phyloP scores from a whole-genome alignment of 2,113 vertebrate genomes.

The Calypte anna region DNA sequence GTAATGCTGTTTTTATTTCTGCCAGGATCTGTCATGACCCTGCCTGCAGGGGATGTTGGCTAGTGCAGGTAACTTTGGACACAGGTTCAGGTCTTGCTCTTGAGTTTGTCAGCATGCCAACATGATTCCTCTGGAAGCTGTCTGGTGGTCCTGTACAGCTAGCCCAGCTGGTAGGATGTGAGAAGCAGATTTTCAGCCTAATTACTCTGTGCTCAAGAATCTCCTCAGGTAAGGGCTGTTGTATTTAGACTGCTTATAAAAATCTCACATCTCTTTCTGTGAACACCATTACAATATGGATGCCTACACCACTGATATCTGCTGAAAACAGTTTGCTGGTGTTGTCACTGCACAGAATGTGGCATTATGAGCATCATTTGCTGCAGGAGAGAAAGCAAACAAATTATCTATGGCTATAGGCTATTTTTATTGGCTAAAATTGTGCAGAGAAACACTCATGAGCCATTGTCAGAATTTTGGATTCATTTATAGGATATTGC shows the following conservation, averaged over 20 bases:
- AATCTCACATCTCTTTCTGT: background rate
- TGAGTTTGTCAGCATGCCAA: background rate
- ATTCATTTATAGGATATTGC: background rate
- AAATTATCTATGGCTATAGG: background rate
- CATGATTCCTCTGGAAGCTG: background rate
- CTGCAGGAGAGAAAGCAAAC: background rate
- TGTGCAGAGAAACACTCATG: background rate
- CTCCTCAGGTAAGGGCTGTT: background rate
- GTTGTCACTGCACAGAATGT: background rate
- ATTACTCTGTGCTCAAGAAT: background rate
- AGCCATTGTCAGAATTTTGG: background rate
- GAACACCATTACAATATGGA: background rate
- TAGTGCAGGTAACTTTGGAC: background rate
- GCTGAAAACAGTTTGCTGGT: background rate
- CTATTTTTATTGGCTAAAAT: accelerated
- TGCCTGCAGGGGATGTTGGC: background rate
- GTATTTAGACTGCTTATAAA: background rate
- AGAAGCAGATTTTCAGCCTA: background rate
- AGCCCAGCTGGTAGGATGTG: background rate
- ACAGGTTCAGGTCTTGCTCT: background rate
- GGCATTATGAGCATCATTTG: background rate
- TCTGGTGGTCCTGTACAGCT: background rate
- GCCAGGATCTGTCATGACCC: background rate
- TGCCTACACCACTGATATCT: accelerated
- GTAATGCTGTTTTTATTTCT: background rate